A percentile compares a stretch with the other conserved stretches of the same genome.
Conservation (phyloP, 2,888 invertebrate genomes). For the Eristalis arbustorum region DNA sequence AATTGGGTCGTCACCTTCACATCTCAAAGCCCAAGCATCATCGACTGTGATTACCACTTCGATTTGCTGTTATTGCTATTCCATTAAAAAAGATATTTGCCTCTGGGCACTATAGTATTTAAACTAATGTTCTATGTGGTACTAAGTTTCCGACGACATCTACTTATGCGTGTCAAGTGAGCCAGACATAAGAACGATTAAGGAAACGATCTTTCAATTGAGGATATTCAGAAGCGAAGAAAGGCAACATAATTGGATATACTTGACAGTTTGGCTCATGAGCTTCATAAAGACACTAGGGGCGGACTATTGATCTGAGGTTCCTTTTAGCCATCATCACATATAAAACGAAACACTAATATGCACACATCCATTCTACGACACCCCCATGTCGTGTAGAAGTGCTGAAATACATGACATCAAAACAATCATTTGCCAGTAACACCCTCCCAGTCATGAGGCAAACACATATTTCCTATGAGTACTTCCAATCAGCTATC, state of each 20-base stretch:
- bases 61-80: conserved; percentile 6
- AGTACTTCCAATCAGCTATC: conserved; percentile 26
- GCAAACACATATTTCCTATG: not conserved
- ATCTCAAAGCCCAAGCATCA: conserved; percentile 17
- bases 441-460: not conserved
- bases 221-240: not conserved
- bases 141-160: conserved; percentile 1
- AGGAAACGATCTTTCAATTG: conserved; percentile 28
- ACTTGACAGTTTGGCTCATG: conserved; percentile 28
- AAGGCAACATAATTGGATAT: conserved; percentile 37
- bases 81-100: too few species aligned
- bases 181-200: conserved; percentile 1
- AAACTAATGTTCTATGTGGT: not conserved
- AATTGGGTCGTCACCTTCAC: conserved; percentile 37
- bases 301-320: not conserved
- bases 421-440: conserved; percentile 33
- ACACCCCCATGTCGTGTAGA: conserved; percentile 1
- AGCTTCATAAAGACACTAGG: not conserved
- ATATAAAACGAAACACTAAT: conserved; percentile 5
- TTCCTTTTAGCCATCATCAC: not conserved
- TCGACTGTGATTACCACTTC: conserved; percentile 23
- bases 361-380: not conserved
- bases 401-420: conserved; percentile 13
- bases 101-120: too few species aligned
- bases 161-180: not conserved